Base-by-base conservation (phyloP, 2,797 vertebrate genomes). In the Sylvilagus floridanus region DNA sequence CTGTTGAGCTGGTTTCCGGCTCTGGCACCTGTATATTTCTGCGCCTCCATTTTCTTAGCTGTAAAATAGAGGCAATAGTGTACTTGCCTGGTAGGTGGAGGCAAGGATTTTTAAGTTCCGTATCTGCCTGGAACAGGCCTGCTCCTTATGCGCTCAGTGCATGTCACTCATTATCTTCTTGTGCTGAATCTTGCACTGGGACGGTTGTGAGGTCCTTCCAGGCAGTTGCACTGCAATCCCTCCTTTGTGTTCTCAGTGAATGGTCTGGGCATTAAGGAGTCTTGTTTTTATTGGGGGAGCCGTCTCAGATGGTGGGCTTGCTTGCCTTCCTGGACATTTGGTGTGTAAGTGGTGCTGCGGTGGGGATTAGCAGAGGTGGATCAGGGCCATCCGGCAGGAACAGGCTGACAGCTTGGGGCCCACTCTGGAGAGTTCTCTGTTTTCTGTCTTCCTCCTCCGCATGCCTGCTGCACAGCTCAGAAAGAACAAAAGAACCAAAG, bases 321-420 rank as follows among this genome's bases (percentile, higher is more conserved):
- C 73, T 89, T 78, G 88, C 68, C 6, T 30, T 9, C 81, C 71
- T 47, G 13, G 88, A 66, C 85, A 47, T 85, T 90, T 52, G 83
- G 14, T 68, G 10, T 85, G 19, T 60, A 86, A 94, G 13, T 16
- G 19, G 82, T 62, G 75, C 32, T 42, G 17, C 1, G 54, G 76
- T 52, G 60, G 63, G 60, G 84, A 37, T 54, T 69, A 28, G 35
- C 22, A 95, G 87, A 69, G 69, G 83, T 17, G 17, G 63, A 68
- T 87, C 83, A 47, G 54, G 52, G 65, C 60, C 87, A 66, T 26
- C 19, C 66, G 90, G 91, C 93, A 95, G 84, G 68, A 85, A 66
- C 82, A 72, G 91, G 54, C 79, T 95, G 96, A 95, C 94, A 90
- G 94, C 95, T 95, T 88, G 92, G 68, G 85, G 92, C 78, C 57